Base-by-base conservation (phyloP, 2,888 invertebrate species). In the Ochropacha duplaris region DNA sequence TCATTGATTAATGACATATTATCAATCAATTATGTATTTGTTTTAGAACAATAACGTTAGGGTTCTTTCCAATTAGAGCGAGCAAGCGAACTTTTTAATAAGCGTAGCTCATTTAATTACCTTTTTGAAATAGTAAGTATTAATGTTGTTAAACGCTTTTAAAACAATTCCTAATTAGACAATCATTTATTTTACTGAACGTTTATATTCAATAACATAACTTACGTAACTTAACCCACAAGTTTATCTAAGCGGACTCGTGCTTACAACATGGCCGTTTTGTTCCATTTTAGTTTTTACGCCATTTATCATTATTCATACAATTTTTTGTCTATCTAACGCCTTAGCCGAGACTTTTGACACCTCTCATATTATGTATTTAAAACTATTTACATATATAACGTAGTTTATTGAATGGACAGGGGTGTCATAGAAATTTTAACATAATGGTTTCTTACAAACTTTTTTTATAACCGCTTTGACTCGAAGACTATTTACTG, bases 291-390 rank as follows among this genome's bases (percentile, higher is more conserved):
- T 65, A 65, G 56, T 58, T 57, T 31, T 57, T 60, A 59, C 51
- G 4, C 65, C 65, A 74, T 76, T 71, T 68, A 77, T 69, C 70
- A 62, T 65, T 64, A 66, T 67, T 54, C 50, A 65, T 71, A 68
- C 62, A 68, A 65, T 62, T 69, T 70, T 70, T 75, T 76, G 66
- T 73, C 60, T 61, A 62, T 61, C 60, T 65, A 61, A 70, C 76
- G 61, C 72, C 73, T 71, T 69, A 6, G 28, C 26, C n/a, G 54
- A 56, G 5, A 51, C 57, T 64, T 24, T 64, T 56, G 56, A 57
- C 50, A 58, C 50, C 51, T 57, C 56, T 14, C 54, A 52, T 50
- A 31, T 59, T 56, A 57, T 57, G 50, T 60, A 54, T 54, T 16
- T 49, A 14, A 57, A 39, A 54, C 24, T 54, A 50, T 31, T 19